Evolutionary conservation across 2,888 invertebrate genomes (phyloP), one percentile per base, ranked within the genome.

Genomic region (Oscheius myriophilus): DNA sequence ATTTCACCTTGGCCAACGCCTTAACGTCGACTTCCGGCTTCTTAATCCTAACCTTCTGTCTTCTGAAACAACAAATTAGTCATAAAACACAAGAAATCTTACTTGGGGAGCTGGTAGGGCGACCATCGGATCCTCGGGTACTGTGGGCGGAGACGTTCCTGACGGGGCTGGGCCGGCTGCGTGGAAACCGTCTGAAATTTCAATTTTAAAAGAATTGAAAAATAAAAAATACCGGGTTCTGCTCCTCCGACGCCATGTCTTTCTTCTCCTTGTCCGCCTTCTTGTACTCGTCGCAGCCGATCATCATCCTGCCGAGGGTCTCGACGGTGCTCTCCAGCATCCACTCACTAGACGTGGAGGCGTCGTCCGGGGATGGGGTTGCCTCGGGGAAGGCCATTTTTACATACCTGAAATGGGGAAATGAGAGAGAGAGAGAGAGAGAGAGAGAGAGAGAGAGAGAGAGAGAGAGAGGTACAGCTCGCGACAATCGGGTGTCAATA

Each of bases 231-330:
- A 33, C 33, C 33, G 33, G 33, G 3, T 33, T 33, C 33, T 33
- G 33, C 33, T 33, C 33, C 9, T 33, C 33, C 4, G 33, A 9
- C 4, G 33, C 3, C 4, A n/a, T n/a, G n/a, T n/a, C n/a, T n/a
- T n/a, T n/a, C n/a, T n/a, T n/a, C n/a, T 7, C 26, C 16, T 61
- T 9, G 14, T 57, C 49, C 16, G 25, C 49, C 14, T 9, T 46
- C 25, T 45, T 18, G 49, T 46, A 61, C 2, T 39, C 26, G 16
- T 46, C 49, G 49, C 46, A 61, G 45, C 61, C 61, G 26, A 61
- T 61, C 33, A 61, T 61, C 61, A 61, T 61, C 26, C 26, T 46
- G 11, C 61, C 61, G 33, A 61, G 46, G n/a, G 61, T 61, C 25
- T 61, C 46, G 4, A 49, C 26, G 14, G 61, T 61, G 26, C 26